Conservation (phyloP, 2,113 vertebrate species). For the Dunckerocampus dactyliophorus region DNA sequence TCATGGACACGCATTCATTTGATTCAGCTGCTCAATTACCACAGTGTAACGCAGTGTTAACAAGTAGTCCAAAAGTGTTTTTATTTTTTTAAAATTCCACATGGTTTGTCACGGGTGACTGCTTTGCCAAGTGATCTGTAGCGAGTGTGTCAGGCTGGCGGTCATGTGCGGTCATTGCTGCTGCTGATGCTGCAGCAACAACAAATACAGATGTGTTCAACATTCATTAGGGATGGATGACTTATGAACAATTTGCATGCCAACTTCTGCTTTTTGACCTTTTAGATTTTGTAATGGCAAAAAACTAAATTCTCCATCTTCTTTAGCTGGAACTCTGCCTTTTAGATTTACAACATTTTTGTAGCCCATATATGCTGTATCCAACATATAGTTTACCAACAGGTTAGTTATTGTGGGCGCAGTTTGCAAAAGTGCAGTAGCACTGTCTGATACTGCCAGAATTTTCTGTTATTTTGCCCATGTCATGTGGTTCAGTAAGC, state of each 20-base stretch:
- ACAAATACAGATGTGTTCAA: constrained; percentile 46
- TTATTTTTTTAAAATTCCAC: background rate
- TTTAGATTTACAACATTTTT: background rate
- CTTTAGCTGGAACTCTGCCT: background rate
- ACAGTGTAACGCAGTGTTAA: background rate
- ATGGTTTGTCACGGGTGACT: background rate
- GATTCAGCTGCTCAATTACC: background rate
- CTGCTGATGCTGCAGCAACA: constrained; percentile 39
- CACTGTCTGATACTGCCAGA: too few relatives aligned
- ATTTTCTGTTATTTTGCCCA: too few relatives aligned
- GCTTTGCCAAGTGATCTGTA: constrained; percentile 17
- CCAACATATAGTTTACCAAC: too few relatives aligned
- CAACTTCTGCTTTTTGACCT: constrained; percentile 33
- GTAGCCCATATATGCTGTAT: too few relatives aligned
- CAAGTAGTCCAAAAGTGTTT: background rate
- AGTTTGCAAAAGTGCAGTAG: too few relatives aligned
- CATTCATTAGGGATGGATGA: constrained; percentile 39
- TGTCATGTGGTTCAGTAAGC: too few relatives aligned
- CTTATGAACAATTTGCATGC: constrained; percentile 29
- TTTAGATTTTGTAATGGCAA: background rate
- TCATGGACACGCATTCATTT: background rate
- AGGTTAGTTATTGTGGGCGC: too few relatives aligned
- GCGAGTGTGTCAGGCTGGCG: constrained; percentile 22
- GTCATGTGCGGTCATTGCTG: constrained; percentile 22
- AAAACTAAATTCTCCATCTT: background rate